These are phyloP conservation scores for Standfussiana lucernea DNA, from an alignment of 2,888 invertebrate genomes.

Conservation along the genomic window DNA sequence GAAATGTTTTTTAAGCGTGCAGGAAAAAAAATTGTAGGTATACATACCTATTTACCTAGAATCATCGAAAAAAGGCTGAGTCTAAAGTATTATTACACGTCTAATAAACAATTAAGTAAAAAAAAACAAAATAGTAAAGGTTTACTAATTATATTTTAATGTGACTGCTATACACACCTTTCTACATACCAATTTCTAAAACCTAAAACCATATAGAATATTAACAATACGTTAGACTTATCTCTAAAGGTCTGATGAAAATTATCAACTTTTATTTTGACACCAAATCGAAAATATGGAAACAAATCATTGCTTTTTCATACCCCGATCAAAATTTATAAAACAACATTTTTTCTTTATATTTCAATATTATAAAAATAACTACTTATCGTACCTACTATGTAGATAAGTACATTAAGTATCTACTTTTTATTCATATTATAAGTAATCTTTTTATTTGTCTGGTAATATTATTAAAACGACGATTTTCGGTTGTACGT, in stretches of 20 bases:
- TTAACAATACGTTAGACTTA: background rate
- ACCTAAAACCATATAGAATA: background rate
- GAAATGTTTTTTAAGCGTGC: too few species aligned
- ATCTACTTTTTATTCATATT: background rate
- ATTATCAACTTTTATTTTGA: background rate
- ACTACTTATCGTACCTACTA: too few species aligned
- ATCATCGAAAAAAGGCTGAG: too few species aligned
- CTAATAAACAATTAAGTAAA: background rate
- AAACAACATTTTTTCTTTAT: background rate
- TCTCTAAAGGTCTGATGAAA: too few species aligned
- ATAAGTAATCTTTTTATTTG: background rate
- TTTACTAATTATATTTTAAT: background rate
- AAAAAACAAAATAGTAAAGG: background rate
- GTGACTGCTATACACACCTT: background rate
- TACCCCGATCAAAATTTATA: background rate
- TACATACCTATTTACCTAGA: too few species aligned
- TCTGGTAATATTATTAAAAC: background rate
- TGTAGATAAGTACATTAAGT: background rate
- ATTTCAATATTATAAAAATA: too few species aligned
- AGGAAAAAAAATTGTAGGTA: too few species aligned
- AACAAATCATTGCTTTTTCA: background rate
- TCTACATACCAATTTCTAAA: background rate
- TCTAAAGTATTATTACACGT: too few species aligned
- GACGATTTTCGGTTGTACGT: background rate
- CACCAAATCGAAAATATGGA: background rate